Base-by-base conservation (phyloP, 2,797 vertebrate species). In the Paguma larvata region DNA sequence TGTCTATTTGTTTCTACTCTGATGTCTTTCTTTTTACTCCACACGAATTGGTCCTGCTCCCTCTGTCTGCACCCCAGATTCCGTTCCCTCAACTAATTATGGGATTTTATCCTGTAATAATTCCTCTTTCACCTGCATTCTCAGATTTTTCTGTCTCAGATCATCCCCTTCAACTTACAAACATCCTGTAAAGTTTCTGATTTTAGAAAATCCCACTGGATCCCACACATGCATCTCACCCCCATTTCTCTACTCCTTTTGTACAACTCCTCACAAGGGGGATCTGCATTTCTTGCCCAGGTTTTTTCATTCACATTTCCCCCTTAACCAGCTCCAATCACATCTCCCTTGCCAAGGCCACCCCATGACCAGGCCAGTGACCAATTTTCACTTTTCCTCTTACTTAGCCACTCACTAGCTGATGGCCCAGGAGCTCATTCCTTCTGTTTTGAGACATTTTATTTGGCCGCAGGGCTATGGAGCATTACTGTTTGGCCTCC, bases 121-220 rank as follows among this genome's bases (percentile, higher is more conserved):
- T 91, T 73, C 53, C 59, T 62, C 67, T 85, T 59, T 73, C 72
- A 48, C 67, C 51, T 48, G 32, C 7, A 85, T 12, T 59, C 34
- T 75, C 83, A 53, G 46, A 79, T 84, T 51, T 78, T 44, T 77
- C n/a, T 62, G 44, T 86, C 72, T 41, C 34, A 1, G 21, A 72
- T 80, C 48, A 91, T 86, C 62, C 73, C 65, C 53, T 79, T 75
- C 79, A 95, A 48, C 16, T 91, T 94, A 85, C 19, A 95, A 63
- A 67, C 19, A 80, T 27, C 59, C 19, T 67, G 11, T 73, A 80
- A 59, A 25, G 23, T 46, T 56, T 90, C 44, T 92, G 41, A 79
- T 32, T 59, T 65, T 70, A 44, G 67, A 86, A 88, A 70, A 51
- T 90, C 44, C 78, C 85, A 56, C 56, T 73, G 86, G 80, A 44